phyloP scores from a whole-genome alignment of 2,797 vertebrate species.

The Crenichthys baileyi region DNA sequence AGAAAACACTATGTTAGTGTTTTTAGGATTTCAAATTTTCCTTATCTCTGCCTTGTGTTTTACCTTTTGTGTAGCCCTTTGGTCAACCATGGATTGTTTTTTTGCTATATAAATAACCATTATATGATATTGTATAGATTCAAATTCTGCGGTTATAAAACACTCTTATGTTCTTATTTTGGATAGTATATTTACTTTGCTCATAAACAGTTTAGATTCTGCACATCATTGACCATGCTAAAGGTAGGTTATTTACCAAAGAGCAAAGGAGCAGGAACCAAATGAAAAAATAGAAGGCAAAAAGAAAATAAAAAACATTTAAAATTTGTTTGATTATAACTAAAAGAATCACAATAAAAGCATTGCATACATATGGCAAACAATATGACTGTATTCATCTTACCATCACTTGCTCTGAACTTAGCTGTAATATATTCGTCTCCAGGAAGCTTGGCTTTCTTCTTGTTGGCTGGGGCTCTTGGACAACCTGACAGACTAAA shows the following conservation, averaged over 20 bases:
- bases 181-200: too few relatives aligned
- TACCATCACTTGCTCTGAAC: slow-evolving; percentile 98
- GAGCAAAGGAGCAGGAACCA: neutral
- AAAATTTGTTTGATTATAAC: neutral
- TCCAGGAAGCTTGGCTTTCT: slow-evolving; percentile 94
- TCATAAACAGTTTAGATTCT: neutral
- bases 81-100: too few relatives aligned
- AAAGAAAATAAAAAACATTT: neutral
- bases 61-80: too few relatives aligned
- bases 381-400: slow-evolving; percentile 11
- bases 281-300: neutral
- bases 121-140: too few relatives aligned
- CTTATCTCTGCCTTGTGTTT: too few relatives aligned
- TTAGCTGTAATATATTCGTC: slow-evolving; percentile 96
- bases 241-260: neutral
- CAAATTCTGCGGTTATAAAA: too few relatives aligned
- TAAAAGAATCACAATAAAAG: neutral
- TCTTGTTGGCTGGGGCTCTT: slow-evolving; percentile 94
- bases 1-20: too few relatives aligned
- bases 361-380: neutral
- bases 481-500: slow-evolving; percentile 96
- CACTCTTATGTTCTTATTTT: too few relatives aligned
- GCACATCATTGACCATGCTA: neutral
- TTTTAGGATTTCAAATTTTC: too few relatives aligned
- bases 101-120: too few relatives aligned